Evolutionary conservation across 1,140 invertebrate species (phyloP).

Genomic region (Sarcophaga peregrina): DNA sequence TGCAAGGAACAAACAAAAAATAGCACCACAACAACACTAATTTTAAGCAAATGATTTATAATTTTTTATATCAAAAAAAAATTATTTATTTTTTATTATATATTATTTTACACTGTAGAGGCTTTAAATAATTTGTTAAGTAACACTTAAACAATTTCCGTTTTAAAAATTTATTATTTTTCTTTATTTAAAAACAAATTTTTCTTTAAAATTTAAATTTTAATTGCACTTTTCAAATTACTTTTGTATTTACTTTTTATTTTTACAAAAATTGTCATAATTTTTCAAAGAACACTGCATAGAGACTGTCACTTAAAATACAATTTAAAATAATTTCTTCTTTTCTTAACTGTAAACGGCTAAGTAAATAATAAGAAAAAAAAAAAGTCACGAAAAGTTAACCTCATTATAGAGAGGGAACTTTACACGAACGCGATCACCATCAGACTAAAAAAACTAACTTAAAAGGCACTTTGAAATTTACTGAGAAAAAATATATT

Average conservation of each 20-base stretch:
- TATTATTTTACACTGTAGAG: background rate
- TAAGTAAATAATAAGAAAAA: background rate
- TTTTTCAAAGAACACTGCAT: background rate
- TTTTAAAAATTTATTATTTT: background rate
- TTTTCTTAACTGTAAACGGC: background rate
- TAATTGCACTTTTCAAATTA: background rate
- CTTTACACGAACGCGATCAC: constrained; percentile 36
- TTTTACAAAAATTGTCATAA: background rate
- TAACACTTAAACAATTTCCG: background rate
- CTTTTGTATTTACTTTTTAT: background rate
- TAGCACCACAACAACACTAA: no score
- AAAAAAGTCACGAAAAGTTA: background rate
- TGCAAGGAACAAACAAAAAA: background rate
- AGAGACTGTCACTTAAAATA: no score
- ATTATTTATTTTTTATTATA: background rate
- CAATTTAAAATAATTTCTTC: background rate
- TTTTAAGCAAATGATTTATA: background rate
- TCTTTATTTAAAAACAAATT: background rate
- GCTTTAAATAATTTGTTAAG: background rate
- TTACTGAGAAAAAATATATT: constrained; percentile 12
- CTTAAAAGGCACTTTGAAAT: constrained; percentile 31
- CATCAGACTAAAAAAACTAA: constrained; percentile 26
- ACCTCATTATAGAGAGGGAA: constrained; percentile 17
- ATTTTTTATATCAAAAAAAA: background rate
- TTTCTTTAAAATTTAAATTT: background rate